Percentiles rank a stretch among this genome's conserved stretches.
Evolutionary conservation across 1,140 invertebrate species (phyloP).

Genomic region (Hylyphantes graminicola): DNA sequence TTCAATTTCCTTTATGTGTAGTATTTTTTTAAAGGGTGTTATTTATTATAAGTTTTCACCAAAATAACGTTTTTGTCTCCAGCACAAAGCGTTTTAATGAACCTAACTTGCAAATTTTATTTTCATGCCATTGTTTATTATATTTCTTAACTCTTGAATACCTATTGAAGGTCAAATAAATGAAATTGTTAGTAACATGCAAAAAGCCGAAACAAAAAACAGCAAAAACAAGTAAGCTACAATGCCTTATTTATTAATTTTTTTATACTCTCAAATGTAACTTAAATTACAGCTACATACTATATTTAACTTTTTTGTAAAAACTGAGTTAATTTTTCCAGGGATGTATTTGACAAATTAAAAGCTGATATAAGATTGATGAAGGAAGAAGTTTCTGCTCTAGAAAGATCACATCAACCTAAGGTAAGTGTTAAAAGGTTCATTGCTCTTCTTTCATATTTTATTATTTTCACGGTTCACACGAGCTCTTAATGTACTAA

Average conservation of each 20-base stretch:
- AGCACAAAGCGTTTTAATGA: too few relatives aligned
- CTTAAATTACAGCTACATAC: background rate
- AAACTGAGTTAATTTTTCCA: slow-evolving; percentile 65
- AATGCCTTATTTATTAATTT: background rate
- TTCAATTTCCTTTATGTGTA: too few relatives aligned
- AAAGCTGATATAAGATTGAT: slow-evolving; percentile 94
- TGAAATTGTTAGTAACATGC: slow-evolving; percentile 94
- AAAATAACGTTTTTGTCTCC: too few relatives aligned
- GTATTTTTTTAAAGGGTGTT: too few relatives aligned
- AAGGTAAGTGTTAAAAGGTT: slow-evolving; percentile 71
- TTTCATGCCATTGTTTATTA: too few relatives aligned
- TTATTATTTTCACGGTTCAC: background rate
- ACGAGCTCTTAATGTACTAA: too few relatives aligned
- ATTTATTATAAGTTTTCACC: too few relatives aligned
- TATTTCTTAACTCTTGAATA: slow-evolving; percentile 54
- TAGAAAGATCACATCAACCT: slow-evolving; percentile 89
- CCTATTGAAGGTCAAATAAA: slow-evolving; percentile 86
- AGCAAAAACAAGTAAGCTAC: slow-evolving; percentile 87
- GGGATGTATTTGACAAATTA: slow-evolving; percentile 95
- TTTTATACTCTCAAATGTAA: background rate
- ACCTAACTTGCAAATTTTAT: too few relatives aligned
- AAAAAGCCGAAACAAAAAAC: slow-evolving; percentile 96
- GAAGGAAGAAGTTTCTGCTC: slow-evolving; percentile 92
- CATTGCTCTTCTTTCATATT: background rate
- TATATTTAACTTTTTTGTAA: slow-evolving; percentile 8